phyloP scores from a whole-genome alignment of 1,140 invertebrate genomes.

The Trissolcus basalis region DNA sequence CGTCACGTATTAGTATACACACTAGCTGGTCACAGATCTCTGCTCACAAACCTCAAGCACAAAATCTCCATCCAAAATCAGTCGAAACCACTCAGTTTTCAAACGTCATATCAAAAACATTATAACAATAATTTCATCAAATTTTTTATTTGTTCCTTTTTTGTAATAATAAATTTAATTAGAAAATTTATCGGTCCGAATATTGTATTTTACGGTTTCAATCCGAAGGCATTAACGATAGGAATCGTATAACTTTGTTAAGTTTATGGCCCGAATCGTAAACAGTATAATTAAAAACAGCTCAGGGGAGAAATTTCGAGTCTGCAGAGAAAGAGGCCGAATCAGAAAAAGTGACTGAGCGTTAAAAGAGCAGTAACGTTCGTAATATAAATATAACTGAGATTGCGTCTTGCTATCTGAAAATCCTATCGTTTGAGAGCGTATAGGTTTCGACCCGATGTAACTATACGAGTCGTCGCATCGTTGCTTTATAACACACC shows the following conservation, averaged over 20 bases:
- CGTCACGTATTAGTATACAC: conserved; percentile 51
- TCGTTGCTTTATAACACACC: conserved; percentile 24
- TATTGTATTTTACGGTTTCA: neutral
- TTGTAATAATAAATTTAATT: neutral
- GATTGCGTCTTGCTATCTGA: conserved; percentile 38
- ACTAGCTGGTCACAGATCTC: conserved; percentile 53
- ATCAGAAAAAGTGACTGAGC: conserved; percentile 28
- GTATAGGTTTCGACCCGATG: conserved; percentile 8
- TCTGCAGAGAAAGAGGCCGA: conserved; percentile 1
- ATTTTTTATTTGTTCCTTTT: too few species aligned
- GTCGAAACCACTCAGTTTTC: too few species aligned
- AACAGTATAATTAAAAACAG: neutral
- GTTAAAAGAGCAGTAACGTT: conserved; percentile 31
- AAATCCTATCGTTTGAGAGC: conserved; percentile 34
- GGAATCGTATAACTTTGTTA: neutral
- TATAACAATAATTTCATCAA: too few species aligned
- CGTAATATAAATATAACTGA: conserved; percentile 43
- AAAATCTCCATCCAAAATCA: too few species aligned
- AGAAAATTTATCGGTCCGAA: neutral
- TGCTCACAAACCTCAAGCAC: too few species aligned
- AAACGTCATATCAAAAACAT: too few species aligned
- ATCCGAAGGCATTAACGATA: neutral
- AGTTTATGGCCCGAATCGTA: neutral
- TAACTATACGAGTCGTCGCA: conserved; percentile 33
- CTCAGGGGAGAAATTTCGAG: conserved; percentile 3